Percentiles rank a stretch among this genome's conserved stretches.
phyloP scores from a whole-genome alignment of 2,888 invertebrate genomes.

The Rhagophthalmus giganteus region DNA sequence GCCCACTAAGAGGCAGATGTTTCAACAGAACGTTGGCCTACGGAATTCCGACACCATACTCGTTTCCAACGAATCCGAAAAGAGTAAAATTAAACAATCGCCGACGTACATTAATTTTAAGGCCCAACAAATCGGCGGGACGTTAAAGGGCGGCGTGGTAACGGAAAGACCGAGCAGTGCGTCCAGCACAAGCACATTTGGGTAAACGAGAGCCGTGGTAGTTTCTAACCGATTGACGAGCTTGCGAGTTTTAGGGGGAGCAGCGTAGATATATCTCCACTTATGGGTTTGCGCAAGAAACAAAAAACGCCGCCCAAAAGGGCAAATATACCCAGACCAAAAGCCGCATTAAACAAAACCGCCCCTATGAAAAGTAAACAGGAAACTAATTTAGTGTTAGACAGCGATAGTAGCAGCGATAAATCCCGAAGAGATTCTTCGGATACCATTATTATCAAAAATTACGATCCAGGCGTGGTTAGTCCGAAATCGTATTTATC shows the following conservation, averaged over 20 bases:
- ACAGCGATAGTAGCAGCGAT: slow-evolving; percentile 44
- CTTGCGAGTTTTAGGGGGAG: slow-evolving; percentile 38
- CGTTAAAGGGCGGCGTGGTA: slow-evolving; percentile 38
- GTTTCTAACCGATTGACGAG: not conserved
- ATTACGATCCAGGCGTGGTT: slow-evolving; percentile 49
- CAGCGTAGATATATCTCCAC: slow-evolving; percentile 51
- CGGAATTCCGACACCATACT: slow-evolving; percentile 49
- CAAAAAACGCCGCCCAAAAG: slow-evolving; percentile 39
- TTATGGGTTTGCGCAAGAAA: slow-evolving; percentile 47
- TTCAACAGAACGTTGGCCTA: slow-evolving; percentile 42
- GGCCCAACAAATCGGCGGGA: slow-evolving; percentile 43
- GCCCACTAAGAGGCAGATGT: slow-evolving; percentile 49
- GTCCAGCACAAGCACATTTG: slow-evolving; percentile 35
- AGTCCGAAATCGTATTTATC: slow-evolving; percentile 77
- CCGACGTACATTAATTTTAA: slow-evolving; percentile 53
- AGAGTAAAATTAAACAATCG: slow-evolving; percentile 45
- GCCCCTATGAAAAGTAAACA: slow-evolving; percentile 42
- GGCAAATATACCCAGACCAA: slow-evolving; percentile 45
- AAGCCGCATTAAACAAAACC: slow-evolving; percentile 50
- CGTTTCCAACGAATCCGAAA: slow-evolving; percentile 53
- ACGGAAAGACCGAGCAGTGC: slow-evolving; percentile 43
- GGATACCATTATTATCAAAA: slow-evolving; percentile 41
- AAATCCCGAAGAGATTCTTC: slow-evolving; percentile 44
- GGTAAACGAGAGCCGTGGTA: slow-evolving; percentile 20
- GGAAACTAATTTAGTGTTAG: slow-evolving; percentile 4